Evolutionary conservation across 2,888 invertebrate genomes (phyloP).

Genomic region (Brenthis hecate): DNA sequence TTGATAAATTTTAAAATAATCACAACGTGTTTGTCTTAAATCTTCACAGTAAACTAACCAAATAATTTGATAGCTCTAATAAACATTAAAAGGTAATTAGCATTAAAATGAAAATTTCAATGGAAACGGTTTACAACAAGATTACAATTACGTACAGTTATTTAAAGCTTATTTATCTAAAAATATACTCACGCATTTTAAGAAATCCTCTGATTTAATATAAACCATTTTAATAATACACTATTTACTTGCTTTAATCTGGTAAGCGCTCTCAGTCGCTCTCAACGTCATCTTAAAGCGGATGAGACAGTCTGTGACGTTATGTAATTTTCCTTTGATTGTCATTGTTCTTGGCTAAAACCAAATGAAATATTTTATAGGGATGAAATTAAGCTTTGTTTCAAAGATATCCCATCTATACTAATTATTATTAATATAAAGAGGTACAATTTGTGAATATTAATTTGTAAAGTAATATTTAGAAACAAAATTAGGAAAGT

Average conservation of each 20-base stretch:
- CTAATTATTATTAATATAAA: neutral
- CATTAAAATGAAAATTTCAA: too few species aligned
- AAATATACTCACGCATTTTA: neutral
- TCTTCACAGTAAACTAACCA: too few species aligned
- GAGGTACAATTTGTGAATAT: too few species aligned
- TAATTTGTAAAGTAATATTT: too few species aligned
- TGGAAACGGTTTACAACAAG: too few species aligned
- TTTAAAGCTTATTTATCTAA: neutral
- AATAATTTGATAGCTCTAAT: too few species aligned
- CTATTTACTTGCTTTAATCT: neutral
- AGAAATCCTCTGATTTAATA: neutral
- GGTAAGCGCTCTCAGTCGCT: neutral
- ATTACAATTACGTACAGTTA: neutral
- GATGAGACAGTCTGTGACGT: constrained; percentile 3
- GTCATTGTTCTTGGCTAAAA: neutral
- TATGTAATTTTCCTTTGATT: constrained; percentile 6
- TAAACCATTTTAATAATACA: neutral
- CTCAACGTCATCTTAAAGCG: constrained; percentile 7
- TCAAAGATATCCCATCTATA: neutral
- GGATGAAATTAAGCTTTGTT: neutral
- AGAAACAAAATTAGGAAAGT: too few species aligned
- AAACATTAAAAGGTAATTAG: too few species aligned
- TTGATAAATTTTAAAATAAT: too few species aligned
- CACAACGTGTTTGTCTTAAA: too few species aligned
- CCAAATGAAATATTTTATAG: neutral